Evolutionary conservation across 2,888 invertebrate genomes (phyloP), one percentile per base, ranked within the genome.

Genomic region (Corythucha ciliata): DNA sequence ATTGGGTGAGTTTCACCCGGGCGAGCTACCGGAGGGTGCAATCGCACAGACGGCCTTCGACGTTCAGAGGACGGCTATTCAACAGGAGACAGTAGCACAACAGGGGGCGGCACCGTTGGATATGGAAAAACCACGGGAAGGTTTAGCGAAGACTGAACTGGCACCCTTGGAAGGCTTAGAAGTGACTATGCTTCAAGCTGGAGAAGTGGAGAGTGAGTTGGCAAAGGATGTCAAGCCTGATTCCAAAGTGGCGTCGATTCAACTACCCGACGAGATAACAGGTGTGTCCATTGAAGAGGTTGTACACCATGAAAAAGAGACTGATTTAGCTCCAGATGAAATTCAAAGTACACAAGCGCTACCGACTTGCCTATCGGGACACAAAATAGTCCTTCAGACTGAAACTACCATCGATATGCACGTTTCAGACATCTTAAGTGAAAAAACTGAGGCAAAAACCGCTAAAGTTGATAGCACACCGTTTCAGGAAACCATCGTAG

Each of bases 121-220:
- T 64, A 45, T 69, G 54, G 63, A 68, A 26, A 64, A 62, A 55
- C 70, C 71, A 8, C 58, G 64, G 25, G 60, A 65, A 52, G 69
- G 65, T 54, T 63, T 63, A 36, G 75, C 74, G 44, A 64, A 64
- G 18, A 61, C 69, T n/a, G 58, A 60, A 25, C 63, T 61, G 20
- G 53, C 58, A 14, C 57, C 62, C 5, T 53, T 62, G 8, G 62
- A 65, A 58, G 59, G 64, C 41, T 34, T 65, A 21, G 55, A 61
- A 41, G 52, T 65, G 4, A 58, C 58, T 44, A 53, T 61, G 16
- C 49, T 60, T 29, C 57, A 62, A 54, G 53, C 66, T 20, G 72
- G 71, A 16, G 77, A 79, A 62, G 74, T 71, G 57, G 75, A 79
- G 67, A 68, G 72, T 3, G 63, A 67, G 36, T 67, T 73, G 48